Evolutionary conservation across 2,797 vertebrate genomes (phyloP).

Genomic region (Pagetopsis macropterus): DNA sequence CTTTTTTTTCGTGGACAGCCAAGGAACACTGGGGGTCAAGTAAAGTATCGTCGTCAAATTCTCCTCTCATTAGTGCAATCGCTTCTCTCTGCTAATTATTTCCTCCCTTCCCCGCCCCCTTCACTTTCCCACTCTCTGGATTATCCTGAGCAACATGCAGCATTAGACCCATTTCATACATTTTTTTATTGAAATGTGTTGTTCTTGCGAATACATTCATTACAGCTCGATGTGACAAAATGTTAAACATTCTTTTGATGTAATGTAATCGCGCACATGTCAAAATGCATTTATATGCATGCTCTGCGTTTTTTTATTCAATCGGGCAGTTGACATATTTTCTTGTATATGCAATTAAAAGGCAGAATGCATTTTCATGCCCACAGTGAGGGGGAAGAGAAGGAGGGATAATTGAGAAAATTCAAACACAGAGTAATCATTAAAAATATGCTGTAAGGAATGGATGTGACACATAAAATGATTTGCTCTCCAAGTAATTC

Average conservation of each 20-base stretch:
- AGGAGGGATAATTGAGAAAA: conserved; percentile 71
- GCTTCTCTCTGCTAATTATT: conserved; percentile 87
- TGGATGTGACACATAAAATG: conserved; percentile 62
- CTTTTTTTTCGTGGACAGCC: conserved; percentile 70
- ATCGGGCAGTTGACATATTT: conserved; percentile 52
- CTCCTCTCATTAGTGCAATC: conserved; percentile 86
- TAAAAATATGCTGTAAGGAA: conserved; percentile 71
- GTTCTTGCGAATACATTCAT: conserved; percentile 77
- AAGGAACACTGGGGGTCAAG: conserved; percentile 84
- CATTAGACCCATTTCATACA: conserved; percentile 64
- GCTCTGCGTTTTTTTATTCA: conserved; percentile 61
- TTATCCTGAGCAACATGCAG: conserved; percentile 71
- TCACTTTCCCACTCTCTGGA: conserved; percentile 56
- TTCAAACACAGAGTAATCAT: conserved; percentile 71
- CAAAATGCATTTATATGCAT: conserved; percentile 65
- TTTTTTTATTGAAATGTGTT: conserved; percentile 62
- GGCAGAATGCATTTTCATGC: conserved; percentile 69
- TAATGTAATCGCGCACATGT: conserved; percentile 68
- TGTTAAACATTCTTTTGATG: conserved; percentile 81
- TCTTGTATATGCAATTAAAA: conserved; percentile 75
- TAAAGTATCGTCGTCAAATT: conserved; percentile 85
- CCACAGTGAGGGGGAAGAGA: conserved; percentile 44
- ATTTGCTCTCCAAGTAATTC: conserved; percentile 68
- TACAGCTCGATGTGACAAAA: conserved; percentile 74
- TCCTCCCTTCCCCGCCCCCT: conserved; percentile 64